phyloP scores from a whole-genome alignment of 2,888 invertebrate species.

The Mesorhabditis spiculigera region DNA sequence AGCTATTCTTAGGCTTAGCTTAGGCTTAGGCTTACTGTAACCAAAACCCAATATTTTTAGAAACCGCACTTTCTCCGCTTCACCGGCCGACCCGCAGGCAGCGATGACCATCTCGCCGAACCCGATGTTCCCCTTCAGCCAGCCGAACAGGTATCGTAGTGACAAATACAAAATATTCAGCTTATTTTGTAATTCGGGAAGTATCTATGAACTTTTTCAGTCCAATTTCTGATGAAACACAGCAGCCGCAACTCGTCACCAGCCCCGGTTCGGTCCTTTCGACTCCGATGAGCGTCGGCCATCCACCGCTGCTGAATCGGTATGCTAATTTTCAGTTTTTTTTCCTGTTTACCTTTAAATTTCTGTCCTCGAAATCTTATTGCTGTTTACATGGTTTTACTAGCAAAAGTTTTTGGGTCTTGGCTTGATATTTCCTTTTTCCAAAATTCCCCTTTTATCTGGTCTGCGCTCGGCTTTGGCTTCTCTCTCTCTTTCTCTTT shows the following conservation, averaged over 20 bases:
- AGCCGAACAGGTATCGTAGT: not conserved
- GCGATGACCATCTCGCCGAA: not conserved
- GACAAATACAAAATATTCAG: not conserved
- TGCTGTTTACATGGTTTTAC: no score
- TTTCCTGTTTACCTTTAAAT: no score
- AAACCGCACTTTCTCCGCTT: not conserved
- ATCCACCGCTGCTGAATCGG: slow-evolving; percentile 21
- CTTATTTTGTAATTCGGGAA: no score
- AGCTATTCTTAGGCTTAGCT: no score
- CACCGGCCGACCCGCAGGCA: not conserved
- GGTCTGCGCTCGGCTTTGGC: no score
- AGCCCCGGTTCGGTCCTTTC: slow-evolving; percentile 23
- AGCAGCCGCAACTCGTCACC: slow-evolving; percentile 34
- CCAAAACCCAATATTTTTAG: not conserved
- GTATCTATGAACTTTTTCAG: slow-evolving; percentile 4
- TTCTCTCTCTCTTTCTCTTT: no score
- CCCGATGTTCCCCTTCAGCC: not conserved
- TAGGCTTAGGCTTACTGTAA: not conserved
- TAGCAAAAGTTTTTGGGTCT: no score
- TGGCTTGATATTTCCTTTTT: no score
- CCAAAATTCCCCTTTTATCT: no score
- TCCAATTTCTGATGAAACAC: slow-evolving; percentile 38
- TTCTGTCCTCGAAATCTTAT: no score
- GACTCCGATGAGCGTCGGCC: slow-evolving; percentile 14
- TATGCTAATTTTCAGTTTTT: not conserved